Evolutionary conservation across 2,113 vertebrate genomes (phyloP), one percentile per base, ranked within the genome.

Genomic region (Nesoenas mayeri): DNA sequence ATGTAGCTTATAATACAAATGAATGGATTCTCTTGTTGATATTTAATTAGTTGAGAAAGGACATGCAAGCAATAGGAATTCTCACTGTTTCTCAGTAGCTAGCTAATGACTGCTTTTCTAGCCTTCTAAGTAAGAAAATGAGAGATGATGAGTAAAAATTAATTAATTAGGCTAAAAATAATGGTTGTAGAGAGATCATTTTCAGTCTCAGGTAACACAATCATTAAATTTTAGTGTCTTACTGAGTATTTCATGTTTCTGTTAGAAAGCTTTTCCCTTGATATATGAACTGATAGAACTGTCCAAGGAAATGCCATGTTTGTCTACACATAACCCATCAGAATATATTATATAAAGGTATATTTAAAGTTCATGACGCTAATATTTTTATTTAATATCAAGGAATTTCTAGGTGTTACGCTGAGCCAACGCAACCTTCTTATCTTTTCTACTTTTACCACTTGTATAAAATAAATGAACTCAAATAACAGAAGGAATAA

Each of bases 31-130:
- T 92, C n/a, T 64, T 86, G 65, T 58, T 95, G 77, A 32, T 44
- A 58, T 79, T 88, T 89, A 91, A 79, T 96, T 89, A 91, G 54
- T 57, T 72, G 83, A 81, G 88, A 75, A 87, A 75, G 87, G 44
- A 71, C 32, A 31, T 31, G 42, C 3, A 11, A 89, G 31, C 0
- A 1, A 74, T n/a, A 78, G 20, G 79, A 85, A 87, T 94, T 84
- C 42, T 19, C 25, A 79, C 40, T 87, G 47, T 87, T 92, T 85
- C 86, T 86, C 44, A 75, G 32, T 70, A 65, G 75, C 69, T 72
- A 77, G 72, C 25, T 84, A 81, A 87, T 67, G 44, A 57, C 20
- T 85, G 32, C 47, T 81, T 88, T 85, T 74, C 65, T 79, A 66
- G 50, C 50, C 40, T 48, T 81, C 79, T 73, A 65, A 81, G 77